Evolutionary conservation across 2,113 vertebrate genomes (phyloP), one percentile per base, ranked within the genome.

Genomic region (Geothlypis trichas): DNA sequence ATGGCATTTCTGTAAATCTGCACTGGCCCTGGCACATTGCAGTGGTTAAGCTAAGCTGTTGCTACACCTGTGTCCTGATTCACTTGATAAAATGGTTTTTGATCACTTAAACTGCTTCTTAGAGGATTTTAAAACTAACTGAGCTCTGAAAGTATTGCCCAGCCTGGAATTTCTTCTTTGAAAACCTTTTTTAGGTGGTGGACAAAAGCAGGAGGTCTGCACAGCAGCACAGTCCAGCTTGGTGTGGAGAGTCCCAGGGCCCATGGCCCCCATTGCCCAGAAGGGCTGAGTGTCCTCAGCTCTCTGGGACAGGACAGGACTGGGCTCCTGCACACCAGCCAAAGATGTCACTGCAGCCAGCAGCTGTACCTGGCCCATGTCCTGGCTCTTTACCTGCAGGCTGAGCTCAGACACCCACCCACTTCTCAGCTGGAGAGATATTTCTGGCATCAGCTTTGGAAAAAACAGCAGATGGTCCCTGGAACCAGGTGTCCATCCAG

Each of bases 401-500:
- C 21, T 47, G 49, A 68, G 24, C 28, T 51, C 39, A 81, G 67
- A 62, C 59, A 79, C 54, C 16, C 49, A 76, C 74, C 27, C 46
- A 2, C 59, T 68, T 75, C 73, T 93, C 82, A 78, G 22, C 49
- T 88, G 76, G 47, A 75, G 91, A 65, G 61, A 51, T 33, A 67
- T 63, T 93, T 91, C 67, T 85, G 75, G 46, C 68, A 66, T 39
- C 77, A 78, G 31, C 31, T 72, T 87, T 72, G 61, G 79, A 54
- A 87, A 78, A 89, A 68, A n/a, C 51, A 94, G 83, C 72, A 90
- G 85, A 78, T 89, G 72, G 62, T 89, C 19, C 51, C 41, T 57
- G 59, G 74, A 85, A 81, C 27, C 63, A 91, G 78, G 63, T 94
- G 55, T 83, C 66, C 57, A 39, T 46, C 51, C 47, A 42, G 85